Base-by-base conservation (phyloP, 2,888 invertebrate species). In the Orgyia antiqua region DNA sequence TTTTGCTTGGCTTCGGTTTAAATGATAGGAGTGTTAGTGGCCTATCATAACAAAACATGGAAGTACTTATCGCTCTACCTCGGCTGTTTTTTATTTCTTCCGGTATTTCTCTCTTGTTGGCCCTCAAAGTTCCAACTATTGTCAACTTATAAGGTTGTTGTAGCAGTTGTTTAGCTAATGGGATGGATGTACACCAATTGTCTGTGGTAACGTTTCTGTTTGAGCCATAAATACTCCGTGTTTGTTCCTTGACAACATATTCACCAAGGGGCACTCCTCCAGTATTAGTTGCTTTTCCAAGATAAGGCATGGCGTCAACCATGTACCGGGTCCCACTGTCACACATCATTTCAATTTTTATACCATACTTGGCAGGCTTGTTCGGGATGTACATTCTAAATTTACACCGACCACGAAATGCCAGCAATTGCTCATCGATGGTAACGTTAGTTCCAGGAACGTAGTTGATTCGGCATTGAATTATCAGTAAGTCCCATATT, bases 161-260 rank as follows among this genome's bases (percentile, higher is more conserved):
- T 21, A 59, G 41, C 25, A 65, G 29, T 9, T 40, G 30, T 33
- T 57, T 51, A 4, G 54, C 61, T n/a, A 65, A 30, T 10, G 50
- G 36, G 13, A 66, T 46, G 12, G 58, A 63, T 7, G 63, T 61
- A 31, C 65, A 68, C 63, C 61, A 63, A 36, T 68, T 67, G 36
- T 68, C 62, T 23, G 21, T 37, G 9, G 42, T 43, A 2, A 50
- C 15, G 12, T 38, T 38, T 13, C 37, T 27, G 27, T 42, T 39
- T 8, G 43, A 27, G 19, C 46, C 45, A 32, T 45, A 33, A 4
- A 50, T 33, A 29, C 27, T 30, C 5, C 29, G 36, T 9, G 39
- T 33, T 10, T 49, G 27, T 27, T 42, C 36, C n/a, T n/a, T n/a
- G n/a, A n/a, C n/a, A n/a, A n/a, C n/a, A 25, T 38, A 50, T 29